Conservation (phyloP, 2,888 invertebrate genomes). For the Andricus quercusramuli region DNA sequence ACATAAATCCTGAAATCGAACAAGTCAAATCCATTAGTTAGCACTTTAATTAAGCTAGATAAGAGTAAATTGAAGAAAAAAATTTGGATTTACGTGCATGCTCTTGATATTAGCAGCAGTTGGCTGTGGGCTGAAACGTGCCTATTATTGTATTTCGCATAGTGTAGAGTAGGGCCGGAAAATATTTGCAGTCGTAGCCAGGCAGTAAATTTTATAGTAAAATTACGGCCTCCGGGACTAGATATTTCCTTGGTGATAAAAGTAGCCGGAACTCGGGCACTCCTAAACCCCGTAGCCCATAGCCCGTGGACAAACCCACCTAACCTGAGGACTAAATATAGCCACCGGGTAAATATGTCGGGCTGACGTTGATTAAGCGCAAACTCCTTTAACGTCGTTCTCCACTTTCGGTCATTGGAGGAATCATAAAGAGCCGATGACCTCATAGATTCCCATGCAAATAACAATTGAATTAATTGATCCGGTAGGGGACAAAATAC, state of each 20-base stretch:
- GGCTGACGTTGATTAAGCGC: conserved; percentile 55
- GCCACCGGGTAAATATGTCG: conserved; percentile 47
- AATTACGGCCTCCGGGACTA: conserved; percentile 53
- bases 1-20: neutral
- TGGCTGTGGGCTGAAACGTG: conserved; percentile 42
- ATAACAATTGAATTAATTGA: conserved; percentile 34
- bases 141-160: conserved; percentile 54
- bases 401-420: conserved; percentile 40
- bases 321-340: conserved; percentile 50
- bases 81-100: neutral
- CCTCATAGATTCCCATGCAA: conserved; percentile 11
- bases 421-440: conserved; percentile 35
- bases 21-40: neutral
- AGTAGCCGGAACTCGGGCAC: conserved; percentile 49
- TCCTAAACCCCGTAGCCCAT: conserved; percentile 24
- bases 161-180: conserved; percentile 23
- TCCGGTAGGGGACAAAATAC: conserved; percentile 22
- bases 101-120: conserved; percentile 40
- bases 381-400: conserved; percentile 58
- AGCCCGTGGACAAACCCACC: conserved; percentile 33
- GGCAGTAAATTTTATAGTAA: conserved; percentile 55
- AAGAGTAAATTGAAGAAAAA: neutral
- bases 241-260: conserved; percentile 55
- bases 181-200: conserved; percentile 54
- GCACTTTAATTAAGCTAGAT: neutral